phyloP scores from a whole-genome alignment of 2,113 vertebrate genomes.

The Spilogale gracilis region DNA sequence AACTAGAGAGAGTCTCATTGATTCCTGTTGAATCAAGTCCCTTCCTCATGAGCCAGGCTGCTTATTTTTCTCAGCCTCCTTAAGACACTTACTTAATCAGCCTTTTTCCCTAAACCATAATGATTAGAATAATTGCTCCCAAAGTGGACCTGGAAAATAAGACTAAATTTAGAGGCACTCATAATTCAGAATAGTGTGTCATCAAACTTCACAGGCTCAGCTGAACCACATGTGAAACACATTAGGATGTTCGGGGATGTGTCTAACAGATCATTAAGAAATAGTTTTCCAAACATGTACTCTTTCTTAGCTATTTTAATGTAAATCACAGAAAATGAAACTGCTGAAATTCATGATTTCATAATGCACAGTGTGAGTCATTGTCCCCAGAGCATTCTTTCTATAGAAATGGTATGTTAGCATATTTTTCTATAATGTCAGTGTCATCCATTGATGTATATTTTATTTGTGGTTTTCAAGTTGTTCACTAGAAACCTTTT shows the following conservation, averaged over 20 bases:
- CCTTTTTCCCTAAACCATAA: background rate
- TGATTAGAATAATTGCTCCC: background rate
- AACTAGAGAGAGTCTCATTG: background rate
- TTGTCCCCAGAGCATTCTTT: constrained; percentile 68
- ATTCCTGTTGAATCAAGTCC: background rate
- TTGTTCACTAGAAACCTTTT: constrained; percentile 77
- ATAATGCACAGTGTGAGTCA: constrained; percentile 19
- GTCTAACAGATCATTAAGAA: constrained; percentile 63
- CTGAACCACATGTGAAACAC: constrained; percentile 37
- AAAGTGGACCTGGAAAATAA: constrained; percentile 54
- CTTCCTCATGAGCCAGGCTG: background rate
- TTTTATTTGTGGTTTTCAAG: constrained; percentile 85
- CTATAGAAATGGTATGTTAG: constrained; percentile 77
- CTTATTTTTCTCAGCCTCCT: background rate
- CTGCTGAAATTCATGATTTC: constrained; percentile 61
- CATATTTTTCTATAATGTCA: constrained; percentile 77
- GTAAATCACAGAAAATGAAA: constrained; percentile 54
- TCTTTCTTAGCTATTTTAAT: constrained; percentile 61
- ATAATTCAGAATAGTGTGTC: constrained; percentile 33
- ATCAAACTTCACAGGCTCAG: background rate
- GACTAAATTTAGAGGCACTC: constrained; percentile 38
- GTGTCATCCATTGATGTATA: constrained; percentile 79
- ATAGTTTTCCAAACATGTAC: constrained; percentile 9
- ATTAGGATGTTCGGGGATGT: constrained; percentile 37
- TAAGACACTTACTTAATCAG: constrained; percentile 37